Evolutionary conservation across 2,797 vertebrate species (phyloP), one percentile per base, ranked within the genome.

Genomic region (Perodicticus potto): DNA sequence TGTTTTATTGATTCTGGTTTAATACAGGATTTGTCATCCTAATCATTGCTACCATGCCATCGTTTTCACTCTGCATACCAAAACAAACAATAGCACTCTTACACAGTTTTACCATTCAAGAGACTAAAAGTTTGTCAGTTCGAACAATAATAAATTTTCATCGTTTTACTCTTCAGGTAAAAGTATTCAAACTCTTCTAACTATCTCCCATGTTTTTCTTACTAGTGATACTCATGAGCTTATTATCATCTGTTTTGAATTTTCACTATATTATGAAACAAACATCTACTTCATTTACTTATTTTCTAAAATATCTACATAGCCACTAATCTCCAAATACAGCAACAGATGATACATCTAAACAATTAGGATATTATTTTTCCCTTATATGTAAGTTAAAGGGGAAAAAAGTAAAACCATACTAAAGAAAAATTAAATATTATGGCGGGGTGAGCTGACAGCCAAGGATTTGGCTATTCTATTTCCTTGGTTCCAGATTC

Each of bases 361-460:
- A 87, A 86, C 7, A n/a, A 34, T 40, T 22, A 55, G 49, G 9
- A 27, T 43, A 83, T 81, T 67, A 55, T 53, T 49, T 70, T 77
- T 57, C 27, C 85, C 70, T 88, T 82, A 88, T 34, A 93, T 17
- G n/a, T 55, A 78, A 74, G 34, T 80, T 49, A 89, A 88, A 70
- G 7, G n/a, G 76, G 17, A 20, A 70, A 40, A 81, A 65, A 72
- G 37, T 40, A 34, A 80, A 72, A 69, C 14, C 82, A 40, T 22
- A 25, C 2, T 55, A 92, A 43, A 84, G 67, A 45, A 84, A 87
- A 91, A 76, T 27, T 61, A 53, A n/a, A 14, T 74, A 76, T 43
- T 45, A 37, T 0, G 73, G 32, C 0, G 0, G 4, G 12, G 12
- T 57, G 22, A 90, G 37, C 59, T 32, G n/a, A 63, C 11, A 3